Conservation (phyloP, 2,113 vertebrate species). For the Andinoacara biseriatus region DNA sequence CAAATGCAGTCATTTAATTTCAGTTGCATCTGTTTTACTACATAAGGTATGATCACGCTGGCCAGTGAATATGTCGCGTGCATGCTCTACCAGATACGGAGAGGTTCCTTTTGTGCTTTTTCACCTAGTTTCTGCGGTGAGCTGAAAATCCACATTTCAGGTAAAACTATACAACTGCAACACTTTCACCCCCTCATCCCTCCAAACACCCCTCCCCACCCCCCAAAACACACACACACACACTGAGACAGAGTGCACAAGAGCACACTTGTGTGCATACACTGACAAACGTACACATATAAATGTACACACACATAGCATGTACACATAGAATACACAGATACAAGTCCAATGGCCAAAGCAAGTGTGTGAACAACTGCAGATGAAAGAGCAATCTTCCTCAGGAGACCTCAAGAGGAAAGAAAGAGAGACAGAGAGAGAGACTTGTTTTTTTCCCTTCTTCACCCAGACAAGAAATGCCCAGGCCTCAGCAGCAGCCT, state of each 20-base stretch:
- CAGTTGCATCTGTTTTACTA: neutral
- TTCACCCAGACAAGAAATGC: conserved; percentile 97
- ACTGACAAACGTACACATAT: conserved; percentile 40
- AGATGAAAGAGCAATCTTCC: conserved; percentile 88
- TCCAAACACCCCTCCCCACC: neutral
- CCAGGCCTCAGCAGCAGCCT: conserved; percentile 95
- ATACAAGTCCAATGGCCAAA: conserved; percentile 70
- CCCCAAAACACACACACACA: neutral
- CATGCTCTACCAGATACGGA: neutral
- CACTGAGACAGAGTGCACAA: neutral
- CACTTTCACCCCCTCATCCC: neutral
- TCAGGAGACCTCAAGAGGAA: conserved; percentile 75
- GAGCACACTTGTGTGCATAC: conserved; percentile 3
- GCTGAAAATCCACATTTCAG: neutral
- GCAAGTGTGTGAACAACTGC: conserved; percentile 96
- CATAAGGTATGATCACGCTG: neutral
- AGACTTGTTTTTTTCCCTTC: conserved; percentile 85
- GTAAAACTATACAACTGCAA: neutral
- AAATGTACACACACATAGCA: conserved; percentile 49
- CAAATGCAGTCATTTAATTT: neutral
- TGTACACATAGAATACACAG: conserved; percentile 52
- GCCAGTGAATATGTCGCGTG: neutral
- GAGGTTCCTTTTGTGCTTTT: neutral
- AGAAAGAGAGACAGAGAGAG: conserved; percentile 64
- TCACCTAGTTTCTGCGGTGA: neutral